These are phyloP conservation scores for Denticeps clupeoides DNA, from an alignment of 2,797 vertebrate genomes.

Conservation along the genomic window DNA sequence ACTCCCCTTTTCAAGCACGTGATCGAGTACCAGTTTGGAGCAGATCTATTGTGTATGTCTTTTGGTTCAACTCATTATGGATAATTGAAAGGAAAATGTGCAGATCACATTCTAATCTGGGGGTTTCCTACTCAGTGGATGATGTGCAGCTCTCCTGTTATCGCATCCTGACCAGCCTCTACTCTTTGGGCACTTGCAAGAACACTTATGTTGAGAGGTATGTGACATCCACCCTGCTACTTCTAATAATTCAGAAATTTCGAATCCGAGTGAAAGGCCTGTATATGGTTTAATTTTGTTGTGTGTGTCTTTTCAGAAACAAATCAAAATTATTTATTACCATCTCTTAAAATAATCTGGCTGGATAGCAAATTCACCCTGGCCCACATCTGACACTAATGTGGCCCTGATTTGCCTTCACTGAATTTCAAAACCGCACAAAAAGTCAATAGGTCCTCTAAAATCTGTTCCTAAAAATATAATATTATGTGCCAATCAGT, in stretches of 20 bases:
- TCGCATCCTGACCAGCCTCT: constrained; percentile 82
- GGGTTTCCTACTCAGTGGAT: constrained; percentile 65
- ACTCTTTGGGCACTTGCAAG: constrained; percentile 86
- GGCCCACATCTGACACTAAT: too few species aligned
- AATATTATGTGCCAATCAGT: constrained; percentile 6
- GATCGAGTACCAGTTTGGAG: constrained; percentile 73
- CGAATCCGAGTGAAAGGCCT: neutral
- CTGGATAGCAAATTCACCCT: too few species aligned
- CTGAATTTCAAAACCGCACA: too few species aligned
- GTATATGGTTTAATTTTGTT: too few species aligned
- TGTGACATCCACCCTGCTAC: neutral
- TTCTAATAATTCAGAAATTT: neutral
- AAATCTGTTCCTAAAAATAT: too few species aligned
- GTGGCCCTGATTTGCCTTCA: too few species aligned
- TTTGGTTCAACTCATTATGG: too few species aligned
- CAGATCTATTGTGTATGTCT: constrained; percentile 71
- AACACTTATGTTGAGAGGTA: constrained; percentile 94
- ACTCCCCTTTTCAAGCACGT: constrained; percentile 90
- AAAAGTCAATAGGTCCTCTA: too few species aligned
- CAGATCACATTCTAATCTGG: neutral
- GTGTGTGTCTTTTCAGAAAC: too few species aligned
- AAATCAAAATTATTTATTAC: too few species aligned
- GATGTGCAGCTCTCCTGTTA: constrained; percentile 96
- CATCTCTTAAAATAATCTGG: too few species aligned
- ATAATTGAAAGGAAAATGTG: neutral